Evolutionary conservation across 2,888 invertebrate genomes (phyloP), one percentile per base, ranked within the genome.

Genomic region (Neoaliturus tenellus): DNA sequence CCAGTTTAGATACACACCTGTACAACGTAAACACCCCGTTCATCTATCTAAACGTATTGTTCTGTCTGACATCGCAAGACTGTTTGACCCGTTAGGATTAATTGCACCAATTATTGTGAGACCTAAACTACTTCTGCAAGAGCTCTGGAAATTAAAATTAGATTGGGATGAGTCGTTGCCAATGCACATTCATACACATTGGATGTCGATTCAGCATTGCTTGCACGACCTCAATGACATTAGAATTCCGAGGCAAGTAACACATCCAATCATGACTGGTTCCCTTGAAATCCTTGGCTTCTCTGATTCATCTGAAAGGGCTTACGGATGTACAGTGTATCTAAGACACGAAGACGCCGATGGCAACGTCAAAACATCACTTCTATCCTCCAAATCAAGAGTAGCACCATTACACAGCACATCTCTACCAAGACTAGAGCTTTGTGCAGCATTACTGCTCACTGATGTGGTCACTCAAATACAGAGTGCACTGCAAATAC

Each of bases 81-180:
- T 73, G 20, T 73, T 41, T 41, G 73, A 73, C 41, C 73, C 73
- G 12, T 41, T 73, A 20, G 73, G 73, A 12, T 73, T 73, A 25
- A 41, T 73, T 35, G 35, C 73, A 8, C 73, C 73, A 17, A n/a
- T 73, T 41, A 73, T 73, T 73, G 41, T 73, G 1, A 73, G 23
- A 20, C 80, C 83, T 0, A 83, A 83, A 55, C 10, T 83, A 3
- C 48, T 83, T 14, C 35, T 80, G 55, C 83, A 83, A 67, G 48
- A 67, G 20, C 39, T 83, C 8, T 83, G 83, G 83, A 23, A 44
- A 33, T 14, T 25, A 14, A 48, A 80, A 39, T 55, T 62, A 55
- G 67, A 80, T 35, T 83, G 83, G 80, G 83, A 83, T 44, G 83
- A 83, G 14, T 35, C 80, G 25, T 39, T 83, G 25, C 55, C 80